Evolutionary conservation across 2,113 vertebrate genomes (phyloP).

Genomic region (Callorhinus ursinus): DNA sequence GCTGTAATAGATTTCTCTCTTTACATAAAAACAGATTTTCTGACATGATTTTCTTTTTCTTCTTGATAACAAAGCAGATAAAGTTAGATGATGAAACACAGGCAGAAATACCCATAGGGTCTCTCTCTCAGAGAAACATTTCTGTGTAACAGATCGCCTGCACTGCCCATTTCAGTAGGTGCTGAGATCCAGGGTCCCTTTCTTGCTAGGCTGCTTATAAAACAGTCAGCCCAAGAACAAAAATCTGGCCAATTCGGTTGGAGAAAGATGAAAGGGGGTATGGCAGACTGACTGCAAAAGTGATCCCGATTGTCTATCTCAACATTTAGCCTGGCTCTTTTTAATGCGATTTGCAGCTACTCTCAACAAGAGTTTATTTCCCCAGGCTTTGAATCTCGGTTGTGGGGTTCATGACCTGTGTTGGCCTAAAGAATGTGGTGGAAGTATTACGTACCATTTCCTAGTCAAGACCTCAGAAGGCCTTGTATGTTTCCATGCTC

Average conservation of each 20-base stretch:
- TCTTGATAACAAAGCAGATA: conserved; percentile 63
- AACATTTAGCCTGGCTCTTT: not conserved
- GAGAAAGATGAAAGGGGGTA: conserved; percentile 50
- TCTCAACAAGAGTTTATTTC: conserved; percentile 16
- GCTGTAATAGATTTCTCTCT: conserved; percentile 58
- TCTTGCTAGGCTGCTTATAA: conserved; percentile 37
- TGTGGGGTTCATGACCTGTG: not conserved
- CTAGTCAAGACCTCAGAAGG: not conserved
- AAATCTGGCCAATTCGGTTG: conserved; percentile 32
- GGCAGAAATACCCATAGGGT: conserved; percentile 44
- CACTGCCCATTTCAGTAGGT: conserved; percentile 7
- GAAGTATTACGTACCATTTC: conserved; percentile 23
- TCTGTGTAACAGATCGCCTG: not conserved
- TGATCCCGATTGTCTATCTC: not conserved
- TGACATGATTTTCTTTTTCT: conserved; percentile 52
- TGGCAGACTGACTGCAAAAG: not conserved
- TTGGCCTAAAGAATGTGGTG: not conserved
- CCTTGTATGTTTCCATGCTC: not conserved
- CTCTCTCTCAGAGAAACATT: not conserved
- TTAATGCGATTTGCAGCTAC: not conserved
- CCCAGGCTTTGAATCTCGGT: not conserved
- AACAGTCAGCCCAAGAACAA: conserved; percentile 3
- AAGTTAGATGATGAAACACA: conserved; percentile 37
- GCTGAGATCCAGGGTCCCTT: conserved; percentile 23
- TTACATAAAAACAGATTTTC: conserved; percentile 52